Evolutionary conservation across 2,888 invertebrate species (phyloP).

Genomic region (Fragum sueziense): DNA sequence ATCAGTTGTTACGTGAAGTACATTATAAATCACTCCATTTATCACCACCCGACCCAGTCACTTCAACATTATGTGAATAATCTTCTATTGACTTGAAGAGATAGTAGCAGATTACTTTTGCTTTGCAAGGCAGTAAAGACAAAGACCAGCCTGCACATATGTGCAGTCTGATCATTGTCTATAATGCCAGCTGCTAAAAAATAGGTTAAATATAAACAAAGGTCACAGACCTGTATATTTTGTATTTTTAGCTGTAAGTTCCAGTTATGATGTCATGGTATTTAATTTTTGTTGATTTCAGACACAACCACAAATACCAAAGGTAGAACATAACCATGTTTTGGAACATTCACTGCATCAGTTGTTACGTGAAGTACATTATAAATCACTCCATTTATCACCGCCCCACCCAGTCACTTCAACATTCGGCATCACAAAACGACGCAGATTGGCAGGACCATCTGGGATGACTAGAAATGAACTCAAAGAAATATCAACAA

Average conservation of each 20-base stretch:
- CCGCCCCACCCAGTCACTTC: constrained; percentile 98
- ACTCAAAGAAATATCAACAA: constrained; percentile 93
- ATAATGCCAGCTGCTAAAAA: too few relatives aligned
- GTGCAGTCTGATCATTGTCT: too few relatives aligned
- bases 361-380: constrained; percentile 94
- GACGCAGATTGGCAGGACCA: constrained; percentile 94
- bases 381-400: constrained; percentile 95
- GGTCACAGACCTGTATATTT: too few relatives aligned
- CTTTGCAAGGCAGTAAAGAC: too few relatives aligned
- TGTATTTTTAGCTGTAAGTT: too few relatives aligned
- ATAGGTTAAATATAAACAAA: too few relatives aligned
- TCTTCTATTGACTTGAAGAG: too few relatives aligned
- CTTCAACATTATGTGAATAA: constrained; percentile 94
- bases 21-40: constrained; percentile 96
- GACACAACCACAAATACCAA: constrained; percentile 63
- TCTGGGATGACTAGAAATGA: constrained; percentile 94
- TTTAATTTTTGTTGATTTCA: too few relatives aligned
- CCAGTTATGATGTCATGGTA: too few relatives aligned
- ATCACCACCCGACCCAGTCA: constrained; percentile 97
- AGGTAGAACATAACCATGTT: constrained; percentile 95
- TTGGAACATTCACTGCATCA: constrained; percentile 98
- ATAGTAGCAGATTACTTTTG: too few relatives aligned
- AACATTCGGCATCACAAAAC: constrained; percentile 95
- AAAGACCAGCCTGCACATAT: too few relatives aligned
- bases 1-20: constrained; percentile 95